Evolutionary conservation across 2,888 invertebrate genomes (phyloP).

Genomic region (Villa cingulata): DNA sequence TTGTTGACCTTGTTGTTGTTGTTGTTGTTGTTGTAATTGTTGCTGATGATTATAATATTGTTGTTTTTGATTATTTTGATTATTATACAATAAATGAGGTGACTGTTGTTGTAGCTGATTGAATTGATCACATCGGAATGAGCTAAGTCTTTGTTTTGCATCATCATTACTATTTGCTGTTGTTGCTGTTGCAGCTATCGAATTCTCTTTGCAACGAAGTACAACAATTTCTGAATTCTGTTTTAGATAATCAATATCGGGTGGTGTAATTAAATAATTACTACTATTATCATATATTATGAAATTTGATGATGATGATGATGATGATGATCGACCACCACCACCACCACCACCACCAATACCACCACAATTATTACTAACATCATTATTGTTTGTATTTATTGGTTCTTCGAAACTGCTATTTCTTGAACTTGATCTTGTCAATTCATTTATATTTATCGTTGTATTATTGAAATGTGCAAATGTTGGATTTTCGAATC

Average conservation of each 20-base stretch:
- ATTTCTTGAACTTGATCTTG: not conserved
- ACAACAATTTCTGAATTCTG: constrained; percentile 35
- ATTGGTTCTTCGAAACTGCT: too few relatives aligned
- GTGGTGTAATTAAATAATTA: constrained; percentile 24
- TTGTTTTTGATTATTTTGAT: too few relatives aligned
- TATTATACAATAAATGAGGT: too few relatives aligned
- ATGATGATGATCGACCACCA: too few relatives aligned
- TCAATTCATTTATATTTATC: not conserved
- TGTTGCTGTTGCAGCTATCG: constrained; percentile 21
- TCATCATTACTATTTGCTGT: constrained; percentile 20
- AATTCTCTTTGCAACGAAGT: constrained; percentile 31
- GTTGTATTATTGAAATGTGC: constrained; percentile 26
- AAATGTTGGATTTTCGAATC: constrained; percentile 35
- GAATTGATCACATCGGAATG: constrained; percentile 25
- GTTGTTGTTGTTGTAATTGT: constrained; percentile 1
- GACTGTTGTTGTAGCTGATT: not conserved
- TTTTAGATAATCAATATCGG: constrained; percentile 33
- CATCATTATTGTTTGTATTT: too few relatives aligned
- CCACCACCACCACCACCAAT: too few relatives aligned
- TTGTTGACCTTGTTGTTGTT: not conserved
- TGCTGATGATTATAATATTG: not conserved
- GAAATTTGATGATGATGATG: too few relatives aligned
- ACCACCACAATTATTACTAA: not conserved
- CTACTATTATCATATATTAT: constrained; percentile 7
- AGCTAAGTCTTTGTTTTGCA: constrained; percentile 34